These are phyloP conservation scores for Diplazon laetatorius DNA, from an alignment of 2,888 invertebrate species.

Conservation along the genomic window DNA sequence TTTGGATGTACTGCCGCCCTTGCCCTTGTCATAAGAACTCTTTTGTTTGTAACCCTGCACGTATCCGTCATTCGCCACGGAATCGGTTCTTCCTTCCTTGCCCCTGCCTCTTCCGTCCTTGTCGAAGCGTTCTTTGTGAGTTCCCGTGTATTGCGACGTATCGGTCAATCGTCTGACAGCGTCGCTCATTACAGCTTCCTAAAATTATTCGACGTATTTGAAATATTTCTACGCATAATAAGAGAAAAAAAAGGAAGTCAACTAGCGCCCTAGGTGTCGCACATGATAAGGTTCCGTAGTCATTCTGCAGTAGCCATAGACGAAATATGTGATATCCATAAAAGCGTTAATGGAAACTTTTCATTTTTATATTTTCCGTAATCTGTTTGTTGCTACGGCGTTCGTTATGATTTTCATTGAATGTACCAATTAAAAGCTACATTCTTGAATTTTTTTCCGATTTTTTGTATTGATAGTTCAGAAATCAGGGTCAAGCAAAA, in stretches of 20 bases:
- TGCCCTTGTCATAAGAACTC: conserved; percentile 69
- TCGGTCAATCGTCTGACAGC: conserved; percentile 81
- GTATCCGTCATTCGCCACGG: conserved; percentile 77
- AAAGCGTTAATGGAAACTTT: too few relatives aligned
- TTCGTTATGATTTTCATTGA: too few relatives aligned
- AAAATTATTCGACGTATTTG: conserved; percentile 22
- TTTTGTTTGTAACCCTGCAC: conserved; percentile 74
- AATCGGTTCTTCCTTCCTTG: conserved; percentile 79
- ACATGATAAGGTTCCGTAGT: too few relatives aligned
- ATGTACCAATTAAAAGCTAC: too few relatives aligned
- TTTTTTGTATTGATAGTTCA: too few relatives aligned
- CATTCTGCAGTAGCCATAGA: too few relatives aligned
- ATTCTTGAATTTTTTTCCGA: too few relatives aligned
- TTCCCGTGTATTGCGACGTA: conserved; percentile 81
- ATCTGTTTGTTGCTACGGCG: too few relatives aligned
- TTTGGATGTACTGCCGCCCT: conserved; percentile 36
- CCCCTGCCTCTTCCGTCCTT: conserved; percentile 81
- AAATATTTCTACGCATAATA: neutral
- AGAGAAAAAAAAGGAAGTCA: neutral
- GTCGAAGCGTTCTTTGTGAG: conserved; percentile 82
- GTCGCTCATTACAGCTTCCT: conserved; percentile 71
- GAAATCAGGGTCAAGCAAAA: too few relatives aligned
- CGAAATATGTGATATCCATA: too few relatives aligned
- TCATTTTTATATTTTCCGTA: too few relatives aligned
- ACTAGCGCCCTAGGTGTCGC: too few relatives aligned